Base-by-base conservation (phyloP, 2,113 vertebrate genomes). In the Bettongia penicillata region DNA sequence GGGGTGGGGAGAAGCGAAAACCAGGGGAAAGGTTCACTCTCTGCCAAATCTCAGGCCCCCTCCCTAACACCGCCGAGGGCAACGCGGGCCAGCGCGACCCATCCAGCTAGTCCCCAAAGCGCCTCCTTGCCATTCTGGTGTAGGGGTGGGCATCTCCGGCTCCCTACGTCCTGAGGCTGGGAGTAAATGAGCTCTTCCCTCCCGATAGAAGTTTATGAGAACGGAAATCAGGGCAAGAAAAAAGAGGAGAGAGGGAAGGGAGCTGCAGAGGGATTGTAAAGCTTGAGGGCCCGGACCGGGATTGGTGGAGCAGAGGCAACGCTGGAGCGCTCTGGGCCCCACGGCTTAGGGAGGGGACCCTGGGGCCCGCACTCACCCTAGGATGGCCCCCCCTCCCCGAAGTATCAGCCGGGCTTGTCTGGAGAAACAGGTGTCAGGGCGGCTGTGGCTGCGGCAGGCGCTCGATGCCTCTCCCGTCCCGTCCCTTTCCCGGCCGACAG, bases 1-100 rank as follows among this genome's bases (percentile, higher is more conserved):
- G 89, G 89, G 94, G 37, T 43, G 55, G n/a, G 96, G 94, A 93
- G 94, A 95, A 90, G 12, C 51, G 61, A 95, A 96, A 97, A 53
- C 24, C 4, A 91, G 55, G 49, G 93, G 2, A 53, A 91, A 90
- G 96, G 90, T 96, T 93, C 89, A 96, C 92, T 97, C 97, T 68
- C 37, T 90, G 89, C 51, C 47, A 90, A 37, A 89, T 31, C 31
- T 19, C 24, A 12, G 53, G 68, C 89, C 53, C 43, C 90, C 22
- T 68, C 95, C 91, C 26, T 7, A 19, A 6, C 24, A 37, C 23
- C 12, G 50, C 68, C 19, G 1, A 10, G 89, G 22, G 6, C 89
- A 48, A 4, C 8, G 3, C 48, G 47, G 48, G 26, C 8, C 9
- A 4, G 25, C n/a, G 77, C 11, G 14, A 52, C 25, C 19, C 84